Percentiles rank a stretch among this genome's conserved stretches.
Evolutionary conservation across 2,888 invertebrate genomes (phyloP).

Genomic region (Archaeoteleia sp.): DNA sequence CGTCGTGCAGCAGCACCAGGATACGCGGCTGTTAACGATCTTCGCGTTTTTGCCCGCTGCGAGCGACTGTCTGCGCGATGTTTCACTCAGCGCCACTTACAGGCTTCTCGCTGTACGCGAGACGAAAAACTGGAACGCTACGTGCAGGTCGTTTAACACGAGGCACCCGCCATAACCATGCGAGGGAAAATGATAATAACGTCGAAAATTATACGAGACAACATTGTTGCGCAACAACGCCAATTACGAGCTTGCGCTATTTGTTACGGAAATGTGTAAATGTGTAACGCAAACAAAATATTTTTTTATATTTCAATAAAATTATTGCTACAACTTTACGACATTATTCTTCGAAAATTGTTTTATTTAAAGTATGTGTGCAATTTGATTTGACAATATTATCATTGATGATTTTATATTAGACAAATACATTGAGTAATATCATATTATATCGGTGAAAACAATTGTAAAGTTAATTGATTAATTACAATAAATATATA

Average conservation of each 20-base stretch:
- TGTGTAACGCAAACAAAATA: no score
- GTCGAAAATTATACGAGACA: conserved; percentile 29
- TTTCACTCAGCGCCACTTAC: conserved; percentile 61
- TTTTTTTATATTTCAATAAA: no score
- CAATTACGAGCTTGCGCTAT: conserved; percentile 7
- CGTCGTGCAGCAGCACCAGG: conserved; percentile 27
- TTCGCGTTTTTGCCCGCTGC: conserved; percentile 60
- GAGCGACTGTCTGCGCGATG: conserved; percentile 61
- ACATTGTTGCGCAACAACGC: conserved; percentile 22
- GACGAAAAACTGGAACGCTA: conserved; percentile 58
- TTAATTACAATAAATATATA: no score
- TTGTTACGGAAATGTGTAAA: neutral
- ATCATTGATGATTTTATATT: no score
- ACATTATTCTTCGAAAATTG: no score
- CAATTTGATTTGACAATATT: no score
- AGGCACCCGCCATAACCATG: conserved; percentile 34
- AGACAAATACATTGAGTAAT: no score
- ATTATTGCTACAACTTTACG: no score
- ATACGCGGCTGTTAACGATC: conserved; percentile 60
- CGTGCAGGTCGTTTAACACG: conserved; percentile 57
- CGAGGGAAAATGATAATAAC: conserved; percentile 32
- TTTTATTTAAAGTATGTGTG: no score
- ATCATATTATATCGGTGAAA: no score
- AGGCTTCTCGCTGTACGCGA: conserved; percentile 44
- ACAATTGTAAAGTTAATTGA: no score